These are phyloP conservation scores for Spialia ferax DNA, from an alignment of 2,888 invertebrate species.

Conservation along the genomic window DNA sequence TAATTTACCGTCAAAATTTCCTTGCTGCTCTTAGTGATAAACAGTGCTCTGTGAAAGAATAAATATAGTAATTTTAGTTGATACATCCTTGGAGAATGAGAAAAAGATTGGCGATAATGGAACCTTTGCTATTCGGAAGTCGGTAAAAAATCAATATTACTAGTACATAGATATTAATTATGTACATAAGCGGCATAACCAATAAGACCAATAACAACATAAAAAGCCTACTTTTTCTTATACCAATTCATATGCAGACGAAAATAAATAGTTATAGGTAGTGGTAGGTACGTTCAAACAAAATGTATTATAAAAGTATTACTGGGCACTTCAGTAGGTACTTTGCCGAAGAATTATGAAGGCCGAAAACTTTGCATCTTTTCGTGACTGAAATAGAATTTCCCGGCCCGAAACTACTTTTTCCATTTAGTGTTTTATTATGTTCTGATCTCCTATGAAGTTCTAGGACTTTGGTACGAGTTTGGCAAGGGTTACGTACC, in stretches of 20 bases:
- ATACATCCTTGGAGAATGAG: too few relatives aligned
- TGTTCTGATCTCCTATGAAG: conserved; percentile 9
- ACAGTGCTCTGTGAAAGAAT: too few relatives aligned
- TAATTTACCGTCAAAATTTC: conserved; percentile 27
- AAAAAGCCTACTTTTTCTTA: too few relatives aligned
- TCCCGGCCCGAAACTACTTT: conserved; percentile 21
- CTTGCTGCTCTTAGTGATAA: conserved; percentile 15
- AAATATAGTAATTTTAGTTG: too few relatives aligned
- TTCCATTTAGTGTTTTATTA: conserved; percentile 28
- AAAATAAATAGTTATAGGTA: background rate
- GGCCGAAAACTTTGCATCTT: conserved; percentile 27
- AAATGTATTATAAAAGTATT: conserved; percentile 24
- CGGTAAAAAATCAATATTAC: too few relatives aligned
- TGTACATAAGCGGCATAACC: too few relatives aligned
- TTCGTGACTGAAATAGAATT: conserved; percentile 27
- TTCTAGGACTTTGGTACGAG: conserved; percentile 10
- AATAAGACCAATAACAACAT: too few relatives aligned
- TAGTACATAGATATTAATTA: too few relatives aligned
- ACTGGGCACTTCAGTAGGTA: conserved; percentile 9
- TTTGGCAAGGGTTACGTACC: conserved; percentile 8
- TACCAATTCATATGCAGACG: background rate
- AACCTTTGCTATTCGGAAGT: too few relatives aligned
- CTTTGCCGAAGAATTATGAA: conserved; percentile 15
- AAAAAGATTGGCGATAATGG: too few relatives aligned
- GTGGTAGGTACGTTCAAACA: background rate